A percentile compares a stretch with the other conserved stretches of the same genome.
Conservation (phyloP, 2,888 invertebrate genomes). For the Adineta ricciae region DNA sequence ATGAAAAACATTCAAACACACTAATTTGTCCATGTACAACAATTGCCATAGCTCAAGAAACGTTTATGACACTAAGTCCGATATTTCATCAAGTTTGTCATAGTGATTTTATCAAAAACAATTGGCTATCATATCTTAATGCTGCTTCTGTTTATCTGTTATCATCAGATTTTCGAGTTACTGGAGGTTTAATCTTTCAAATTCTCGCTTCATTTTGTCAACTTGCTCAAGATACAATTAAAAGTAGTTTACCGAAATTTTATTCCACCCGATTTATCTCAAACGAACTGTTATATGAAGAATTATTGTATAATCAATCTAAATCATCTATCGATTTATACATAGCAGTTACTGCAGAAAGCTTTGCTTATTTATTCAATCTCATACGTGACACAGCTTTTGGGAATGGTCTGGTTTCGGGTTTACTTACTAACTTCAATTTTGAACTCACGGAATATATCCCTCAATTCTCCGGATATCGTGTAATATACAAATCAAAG, state of each 20-base stretch:
- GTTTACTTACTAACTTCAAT: background rate
- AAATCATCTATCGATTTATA: background rate
- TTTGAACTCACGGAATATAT: background rate
- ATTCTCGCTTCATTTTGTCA: background rate
- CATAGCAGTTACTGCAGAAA: background rate
- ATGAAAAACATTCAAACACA: background rate
- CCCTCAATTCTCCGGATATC: background rate
- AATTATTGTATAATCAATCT: background rate
- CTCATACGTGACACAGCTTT: background rate
- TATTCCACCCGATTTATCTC: background rate
- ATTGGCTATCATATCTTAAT: background rate
- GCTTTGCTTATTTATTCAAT: background rate
- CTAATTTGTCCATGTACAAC: background rate
- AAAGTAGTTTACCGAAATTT: background rate
- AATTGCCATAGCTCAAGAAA: background rate
- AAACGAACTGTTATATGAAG: background rate
- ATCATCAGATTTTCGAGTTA: background rate
- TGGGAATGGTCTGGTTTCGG: background rate
- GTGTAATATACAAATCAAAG: background rate
- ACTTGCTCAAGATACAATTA: background rate
- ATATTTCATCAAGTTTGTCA: background rate
- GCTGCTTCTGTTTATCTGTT: background rate
- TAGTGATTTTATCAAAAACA: background rate
- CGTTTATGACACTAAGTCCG: background rate
- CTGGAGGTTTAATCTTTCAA: background rate